Percentiles rank a stretch among this genome's conserved stretches.
Evolutionary conservation across 2,797 vertebrate genomes (phyloP).

Genomic region (Spinus olivaceus): DNA sequence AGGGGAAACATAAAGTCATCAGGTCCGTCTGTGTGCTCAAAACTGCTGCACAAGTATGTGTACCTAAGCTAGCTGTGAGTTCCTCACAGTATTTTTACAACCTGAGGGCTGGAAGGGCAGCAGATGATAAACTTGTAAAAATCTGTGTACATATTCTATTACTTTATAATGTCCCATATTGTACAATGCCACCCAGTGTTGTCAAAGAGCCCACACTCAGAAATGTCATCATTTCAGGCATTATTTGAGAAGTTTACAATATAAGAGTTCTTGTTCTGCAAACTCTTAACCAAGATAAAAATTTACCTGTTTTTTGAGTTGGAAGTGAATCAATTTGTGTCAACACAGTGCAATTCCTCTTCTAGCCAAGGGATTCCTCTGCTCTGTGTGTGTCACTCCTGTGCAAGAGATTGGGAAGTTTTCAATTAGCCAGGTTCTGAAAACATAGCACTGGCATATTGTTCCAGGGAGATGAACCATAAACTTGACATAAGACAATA

Average conservation of each 20-base stretch:
- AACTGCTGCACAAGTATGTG: neutral
- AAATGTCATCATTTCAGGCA: neutral
- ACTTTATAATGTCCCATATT: neutral
- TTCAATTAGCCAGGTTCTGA: neutral
- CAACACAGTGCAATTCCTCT: neutral
- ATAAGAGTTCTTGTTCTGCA: neutral
- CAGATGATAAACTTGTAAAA: neutral
- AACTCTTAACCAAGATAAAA: neutral
- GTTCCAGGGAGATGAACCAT: neutral
- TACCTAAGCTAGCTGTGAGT: neutral
- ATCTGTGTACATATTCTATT: neutral
- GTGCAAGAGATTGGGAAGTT: neutral
- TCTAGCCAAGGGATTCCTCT: neutral
- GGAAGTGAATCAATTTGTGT: neutral
- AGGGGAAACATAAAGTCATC: neutral
- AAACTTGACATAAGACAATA: neutral
- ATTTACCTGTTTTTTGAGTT: neutral
- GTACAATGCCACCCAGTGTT: neutral
- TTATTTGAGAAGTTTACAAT: neutral
- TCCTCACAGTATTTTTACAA: neutral
- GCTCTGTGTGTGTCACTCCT: neutral
- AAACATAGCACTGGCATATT: rapidly evolving
- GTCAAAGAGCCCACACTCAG: neutral
- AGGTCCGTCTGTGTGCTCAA: rapidly evolving
- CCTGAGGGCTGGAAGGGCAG: neutral